Conservation (phyloP, 2,888 invertebrate species). For the Eumacrocentrus americanus region DNA sequence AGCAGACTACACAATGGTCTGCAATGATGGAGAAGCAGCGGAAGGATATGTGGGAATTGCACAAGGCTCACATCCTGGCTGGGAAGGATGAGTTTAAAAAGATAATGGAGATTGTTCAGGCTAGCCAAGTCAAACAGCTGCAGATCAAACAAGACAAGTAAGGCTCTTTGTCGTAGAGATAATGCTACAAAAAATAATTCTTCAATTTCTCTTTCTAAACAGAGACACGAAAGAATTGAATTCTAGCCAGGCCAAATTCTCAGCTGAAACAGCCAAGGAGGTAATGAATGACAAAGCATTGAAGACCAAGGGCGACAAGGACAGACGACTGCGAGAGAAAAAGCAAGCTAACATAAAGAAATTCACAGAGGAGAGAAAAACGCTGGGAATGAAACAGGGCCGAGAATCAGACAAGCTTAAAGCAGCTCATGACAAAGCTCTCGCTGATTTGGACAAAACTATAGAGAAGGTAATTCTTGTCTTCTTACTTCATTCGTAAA, state of each 20-base stretch:
- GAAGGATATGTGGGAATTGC: conserved; percentile 67
- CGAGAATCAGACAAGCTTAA: conserved; percentile 67
- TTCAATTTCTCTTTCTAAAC: conserved; percentile 14
- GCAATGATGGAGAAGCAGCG: conserved; percentile 65
- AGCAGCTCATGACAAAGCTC: conserved; percentile 67
- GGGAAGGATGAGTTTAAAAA: conserved; percentile 65
- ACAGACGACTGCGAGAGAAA: conserved; percentile 67
- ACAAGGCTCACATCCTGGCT: conserved; percentile 65
- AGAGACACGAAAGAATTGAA: conserved; percentile 73
- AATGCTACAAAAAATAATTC: conserved; percentile 18
- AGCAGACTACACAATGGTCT: conserved; percentile 72
- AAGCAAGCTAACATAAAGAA: conserved; percentile 72
- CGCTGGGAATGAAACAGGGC: conserved; percentile 65
- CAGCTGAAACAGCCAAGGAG: conserved; percentile 71
- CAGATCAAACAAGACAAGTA: conserved; percentile 68
- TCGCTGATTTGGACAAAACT: conserved; percentile 62
- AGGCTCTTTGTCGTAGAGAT: conserved; percentile 21
- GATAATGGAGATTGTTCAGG: conserved; percentile 64
- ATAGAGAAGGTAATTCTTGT: conserved; percentile 58
- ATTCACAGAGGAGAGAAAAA: conserved; percentile 69
- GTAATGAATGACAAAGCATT: conserved; percentile 71
- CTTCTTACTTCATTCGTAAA: neutral
- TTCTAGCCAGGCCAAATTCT: conserved; percentile 69
- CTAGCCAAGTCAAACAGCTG: conserved; percentile 65
- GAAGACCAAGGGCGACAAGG: conserved; percentile 72